Evolutionary conservation across 1,140 invertebrate species (phyloP).

Genomic region (Parapsyche elsis): DNA sequence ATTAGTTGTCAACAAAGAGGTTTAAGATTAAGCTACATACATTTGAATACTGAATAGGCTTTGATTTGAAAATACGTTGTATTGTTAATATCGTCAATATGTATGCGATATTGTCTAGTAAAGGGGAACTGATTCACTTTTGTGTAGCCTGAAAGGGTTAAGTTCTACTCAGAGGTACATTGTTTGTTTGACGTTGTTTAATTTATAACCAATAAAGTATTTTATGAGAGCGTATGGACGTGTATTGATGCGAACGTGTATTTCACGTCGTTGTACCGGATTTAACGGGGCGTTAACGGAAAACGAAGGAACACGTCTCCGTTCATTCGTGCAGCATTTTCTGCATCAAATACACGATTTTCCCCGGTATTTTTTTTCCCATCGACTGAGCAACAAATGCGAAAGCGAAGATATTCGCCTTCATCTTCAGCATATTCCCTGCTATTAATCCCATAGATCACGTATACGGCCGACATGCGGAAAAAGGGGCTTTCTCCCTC

Average conservation of each 20-base stretch:
- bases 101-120: no score
- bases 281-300: slow-evolving; percentile 34
- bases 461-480: background rate
- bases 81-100: no score
- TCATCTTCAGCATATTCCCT: slow-evolving; percentile 23
- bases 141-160: no score
- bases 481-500: background rate
- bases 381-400: background rate
- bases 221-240: no score
- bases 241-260: background rate
- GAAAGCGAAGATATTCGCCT: background rate
- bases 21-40: no score
- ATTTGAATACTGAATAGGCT: no score
- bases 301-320: slow-evolving; percentile 23
- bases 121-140: no score
- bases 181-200: no score
- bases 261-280: background rate
- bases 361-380: background rate
- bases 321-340: slow-evolving; percentile 40
- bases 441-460: slow-evolving; percentile 22
- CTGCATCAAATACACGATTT: slow-evolving; percentile 34
- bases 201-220: no score
- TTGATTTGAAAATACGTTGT: no score
- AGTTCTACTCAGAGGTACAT: no score
- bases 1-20: no score